phyloP scores from a whole-genome alignment of 2,113 vertebrate species.

The Ptilorrhoa leucosticta region DNA sequence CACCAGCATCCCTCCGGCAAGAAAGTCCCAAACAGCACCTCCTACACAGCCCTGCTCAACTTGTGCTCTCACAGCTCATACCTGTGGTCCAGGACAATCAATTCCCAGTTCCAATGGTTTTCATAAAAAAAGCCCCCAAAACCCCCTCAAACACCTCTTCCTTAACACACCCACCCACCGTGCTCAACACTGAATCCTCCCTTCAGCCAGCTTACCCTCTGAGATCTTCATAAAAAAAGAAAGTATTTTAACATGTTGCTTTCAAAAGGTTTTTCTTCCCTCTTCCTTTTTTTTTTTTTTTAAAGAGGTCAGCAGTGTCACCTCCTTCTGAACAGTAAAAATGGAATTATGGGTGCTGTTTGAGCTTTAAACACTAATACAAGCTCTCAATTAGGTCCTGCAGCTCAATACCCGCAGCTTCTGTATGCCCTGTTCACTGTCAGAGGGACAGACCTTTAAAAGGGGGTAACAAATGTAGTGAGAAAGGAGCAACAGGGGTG shows the following conservation, averaged over 20 bases:
- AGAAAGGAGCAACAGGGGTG: not conserved
- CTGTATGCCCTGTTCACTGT: fast-evolving
- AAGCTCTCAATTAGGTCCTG: not conserved
- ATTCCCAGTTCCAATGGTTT: not conserved
- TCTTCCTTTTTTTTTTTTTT: not conserved
- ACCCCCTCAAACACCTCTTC: not conserved
- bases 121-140: not conserved
- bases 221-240: not conserved
- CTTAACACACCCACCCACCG: not conserved
- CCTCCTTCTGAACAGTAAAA: not conserved
- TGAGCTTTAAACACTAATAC: not conserved
- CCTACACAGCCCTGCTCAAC: not conserved
- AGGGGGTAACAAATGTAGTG: fast-evolving
- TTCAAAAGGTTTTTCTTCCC: not conserved
- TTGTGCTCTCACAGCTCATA: not conserved
- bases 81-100: not conserved
- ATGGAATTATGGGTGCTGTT: not conserved
- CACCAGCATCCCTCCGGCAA: not conserved
- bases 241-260: not conserved
- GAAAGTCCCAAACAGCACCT: not conserved
- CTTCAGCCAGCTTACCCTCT: not conserved
- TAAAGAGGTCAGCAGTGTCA: not conserved
- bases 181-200: not conserved
- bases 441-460: not conserved
- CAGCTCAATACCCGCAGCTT: not conserved